Evolutionary conservation across 2,888 invertebrate genomes (phyloP).

Genomic region (Morinoia aosen): DNA sequence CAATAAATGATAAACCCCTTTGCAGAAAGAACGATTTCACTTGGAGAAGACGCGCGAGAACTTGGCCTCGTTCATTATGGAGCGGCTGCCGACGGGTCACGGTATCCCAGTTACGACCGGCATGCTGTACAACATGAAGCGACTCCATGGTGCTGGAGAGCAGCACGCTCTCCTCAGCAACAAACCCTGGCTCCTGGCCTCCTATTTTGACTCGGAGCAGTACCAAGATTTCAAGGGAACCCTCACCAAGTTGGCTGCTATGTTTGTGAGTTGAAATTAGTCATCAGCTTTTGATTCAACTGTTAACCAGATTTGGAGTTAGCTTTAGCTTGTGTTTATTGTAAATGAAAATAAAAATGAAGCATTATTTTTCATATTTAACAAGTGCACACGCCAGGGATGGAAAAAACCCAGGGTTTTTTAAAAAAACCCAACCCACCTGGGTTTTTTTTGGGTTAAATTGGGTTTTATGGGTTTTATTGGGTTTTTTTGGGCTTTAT

Average conservation of each 20-base stretch:
- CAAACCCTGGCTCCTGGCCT: slow-evolving; percentile 76
- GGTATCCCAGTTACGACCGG: slow-evolving; percentile 36
- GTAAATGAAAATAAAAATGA: background rate
- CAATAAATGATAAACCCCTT: too few relatives aligned
- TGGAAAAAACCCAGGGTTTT: too few relatives aligned
- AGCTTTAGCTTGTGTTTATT: background rate
- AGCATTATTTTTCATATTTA: too few relatives aligned
- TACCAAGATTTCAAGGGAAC: slow-evolving; percentile 75
- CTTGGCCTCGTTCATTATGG: slow-evolving; percentile 47
- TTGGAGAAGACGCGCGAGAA: slow-evolving; percentile 31
- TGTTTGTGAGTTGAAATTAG: slow-evolving; percentile 77
- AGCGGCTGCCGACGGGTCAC: slow-evolving; percentile 36
- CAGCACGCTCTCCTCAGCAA: slow-evolving; percentile 68
- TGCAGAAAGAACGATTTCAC: slow-evolving; percentile 53
- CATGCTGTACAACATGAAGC: slow-evolving; percentile 51
- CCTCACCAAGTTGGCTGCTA: slow-evolving; percentile 80
- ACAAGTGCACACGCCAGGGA: too few relatives aligned
- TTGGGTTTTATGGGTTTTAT: too few relatives aligned
- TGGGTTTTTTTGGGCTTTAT: too few relatives aligned
- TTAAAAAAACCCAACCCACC: too few relatives aligned
- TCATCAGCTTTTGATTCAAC: background rate
- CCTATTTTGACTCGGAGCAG: slow-evolving; percentile 76
- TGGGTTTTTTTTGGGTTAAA: too few relatives aligned
- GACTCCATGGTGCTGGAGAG: background rate
- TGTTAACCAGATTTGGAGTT: background rate